Conservation (phyloP, 1,140 invertebrate genomes). For the Drosophila nigrodunni region DNA sequence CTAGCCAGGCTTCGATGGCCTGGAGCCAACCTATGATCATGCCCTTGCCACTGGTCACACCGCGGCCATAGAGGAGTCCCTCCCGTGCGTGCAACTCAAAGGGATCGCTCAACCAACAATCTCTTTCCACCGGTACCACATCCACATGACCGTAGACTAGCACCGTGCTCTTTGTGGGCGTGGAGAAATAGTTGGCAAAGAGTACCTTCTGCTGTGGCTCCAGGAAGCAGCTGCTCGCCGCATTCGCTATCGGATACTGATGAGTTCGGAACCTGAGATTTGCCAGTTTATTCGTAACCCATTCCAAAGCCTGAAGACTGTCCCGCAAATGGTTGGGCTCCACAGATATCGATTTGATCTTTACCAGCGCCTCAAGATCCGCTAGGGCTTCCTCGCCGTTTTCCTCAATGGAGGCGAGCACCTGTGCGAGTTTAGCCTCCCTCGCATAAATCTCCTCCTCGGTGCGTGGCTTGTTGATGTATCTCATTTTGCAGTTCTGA, state of each 20-base stretch:
- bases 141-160: conserved; percentile 47
- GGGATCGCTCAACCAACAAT: conserved; percentile 42
- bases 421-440: not conserved
- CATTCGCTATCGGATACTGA: not conserved
- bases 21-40: conserved; percentile 49
- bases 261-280: conserved; percentile 13
- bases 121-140: conserved; percentile 20
- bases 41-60: conserved; percentile 52
- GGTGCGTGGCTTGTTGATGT: not conserved
- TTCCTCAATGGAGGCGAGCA: not conserved
- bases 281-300: conserved; percentile 10
- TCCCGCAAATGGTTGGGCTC: not conserved
- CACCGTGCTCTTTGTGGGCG: conserved; percentile 38
- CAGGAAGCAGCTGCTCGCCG: not conserved
- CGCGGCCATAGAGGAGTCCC: conserved; percentile 36
- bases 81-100: conserved; percentile 13
- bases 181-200: conserved; percentile 51
- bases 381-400: not conserved
- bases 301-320: conserved; percentile 14
- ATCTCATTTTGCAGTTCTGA: not conserved
- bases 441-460: rapidly evolving
- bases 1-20: conserved; percentile 41
- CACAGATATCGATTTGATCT: conserved; percentile 14
- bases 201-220: conserved; percentile 11
- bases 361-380: conserved; percentile 12